These are phyloP conservation scores for Drosophila niveifrons DNA, from an alignment of 2,888 invertebrate species.

Conservation along the genomic window DNA sequence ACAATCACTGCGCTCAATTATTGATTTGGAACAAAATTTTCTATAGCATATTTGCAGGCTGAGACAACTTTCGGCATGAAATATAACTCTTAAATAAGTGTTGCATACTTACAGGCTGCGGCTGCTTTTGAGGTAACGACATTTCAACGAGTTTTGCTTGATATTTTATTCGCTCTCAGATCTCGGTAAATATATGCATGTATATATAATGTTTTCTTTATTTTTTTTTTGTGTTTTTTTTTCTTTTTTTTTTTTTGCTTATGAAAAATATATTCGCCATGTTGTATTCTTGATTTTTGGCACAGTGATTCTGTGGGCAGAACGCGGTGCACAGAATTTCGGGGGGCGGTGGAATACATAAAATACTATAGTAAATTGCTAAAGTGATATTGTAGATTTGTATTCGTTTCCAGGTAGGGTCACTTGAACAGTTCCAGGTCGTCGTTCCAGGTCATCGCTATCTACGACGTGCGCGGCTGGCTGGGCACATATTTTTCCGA, in stretches of 20 bases:
- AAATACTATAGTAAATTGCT: conserved; percentile 34
- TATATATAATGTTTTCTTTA: conserved; percentile 14
- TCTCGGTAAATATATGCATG: conserved; percentile 36
- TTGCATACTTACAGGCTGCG: conserved; percentile 12
- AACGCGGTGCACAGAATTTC: conserved; percentile 6
- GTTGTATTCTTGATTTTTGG: conserved; percentile 9
- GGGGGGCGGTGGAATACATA: not conserved
- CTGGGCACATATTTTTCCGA: conserved; percentile 88
- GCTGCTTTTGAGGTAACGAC: not conserved
- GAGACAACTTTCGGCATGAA: too few relatives aligned
- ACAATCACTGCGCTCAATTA: too few relatives aligned
- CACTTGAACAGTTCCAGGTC: conserved; percentile 31
- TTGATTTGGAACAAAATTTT: too few relatives aligned
- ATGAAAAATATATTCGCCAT: conserved; percentile 52
- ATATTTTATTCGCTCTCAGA: conserved; percentile 43
- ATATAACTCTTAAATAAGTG: not conserved
- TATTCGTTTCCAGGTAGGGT: conserved; percentile 28
- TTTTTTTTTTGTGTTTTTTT: conserved; percentile 11
- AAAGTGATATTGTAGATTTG: conserved; percentile 40
- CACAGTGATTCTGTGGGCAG: conserved; percentile 20
- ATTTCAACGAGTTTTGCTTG: not conserved
- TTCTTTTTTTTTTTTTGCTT: conserved; percentile 4
- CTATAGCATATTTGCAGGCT: too few relatives aligned
- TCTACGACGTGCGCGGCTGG: conserved; percentile 79
- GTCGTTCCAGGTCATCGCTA: conserved; percentile 14